Percentiles rank a stretch among this genome's conserved stretches.
Evolutionary conservation across 2,888 invertebrate genomes (phyloP).

Genomic region (Apodemia mormo): DNA sequence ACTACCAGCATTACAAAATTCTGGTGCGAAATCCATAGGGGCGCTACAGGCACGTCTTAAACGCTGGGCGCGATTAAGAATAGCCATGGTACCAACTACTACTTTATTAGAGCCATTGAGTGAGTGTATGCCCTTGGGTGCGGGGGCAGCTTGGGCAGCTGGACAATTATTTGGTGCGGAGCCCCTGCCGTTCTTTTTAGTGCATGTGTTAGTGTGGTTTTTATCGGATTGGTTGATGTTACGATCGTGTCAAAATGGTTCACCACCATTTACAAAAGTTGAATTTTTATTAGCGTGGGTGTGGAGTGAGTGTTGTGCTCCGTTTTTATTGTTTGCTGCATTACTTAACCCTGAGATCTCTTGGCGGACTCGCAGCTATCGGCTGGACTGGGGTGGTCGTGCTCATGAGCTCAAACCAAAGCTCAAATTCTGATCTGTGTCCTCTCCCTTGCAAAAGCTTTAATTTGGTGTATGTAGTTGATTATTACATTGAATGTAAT

Average conservation of each 20-base stretch:
- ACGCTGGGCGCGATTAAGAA: constrained; percentile 97
- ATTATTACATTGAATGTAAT: constrained; percentile 32
- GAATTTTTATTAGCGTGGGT: constrained; percentile 97
- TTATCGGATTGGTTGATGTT: constrained; percentile 97
- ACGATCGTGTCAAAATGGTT: constrained; percentile 94
- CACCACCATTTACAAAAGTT: constrained; percentile 96
- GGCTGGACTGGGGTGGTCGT: constrained; percentile 96
- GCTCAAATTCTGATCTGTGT: constrained; percentile 81
- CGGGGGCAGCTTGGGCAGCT: constrained; percentile 94
- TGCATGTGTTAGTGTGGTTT: constrained; percentile 97
- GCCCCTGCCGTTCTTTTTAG: constrained; percentile 93
- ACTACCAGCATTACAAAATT: constrained; percentile 97
- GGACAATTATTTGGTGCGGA: constrained; percentile 92
- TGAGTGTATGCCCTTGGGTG: constrained; percentile 96
- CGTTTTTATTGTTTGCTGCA: constrained; percentile 93
- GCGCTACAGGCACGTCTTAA: constrained; percentile 92
- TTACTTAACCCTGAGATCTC: constrained; percentile 93
- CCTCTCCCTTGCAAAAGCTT: constrained; percentile 56
- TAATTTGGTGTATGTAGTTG: constrained; percentile 62
- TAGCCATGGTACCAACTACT: constrained; percentile 96
- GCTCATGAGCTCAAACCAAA: constrained; percentile 93
- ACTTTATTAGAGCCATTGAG: constrained; percentile 96
- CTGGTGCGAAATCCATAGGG: constrained; percentile 92
- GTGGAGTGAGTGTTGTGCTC: constrained; percentile 94
- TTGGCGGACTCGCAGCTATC: constrained; percentile 96